Conservation (phyloP, 2,888 invertebrate species). For the Nycteola revayana region DNA sequence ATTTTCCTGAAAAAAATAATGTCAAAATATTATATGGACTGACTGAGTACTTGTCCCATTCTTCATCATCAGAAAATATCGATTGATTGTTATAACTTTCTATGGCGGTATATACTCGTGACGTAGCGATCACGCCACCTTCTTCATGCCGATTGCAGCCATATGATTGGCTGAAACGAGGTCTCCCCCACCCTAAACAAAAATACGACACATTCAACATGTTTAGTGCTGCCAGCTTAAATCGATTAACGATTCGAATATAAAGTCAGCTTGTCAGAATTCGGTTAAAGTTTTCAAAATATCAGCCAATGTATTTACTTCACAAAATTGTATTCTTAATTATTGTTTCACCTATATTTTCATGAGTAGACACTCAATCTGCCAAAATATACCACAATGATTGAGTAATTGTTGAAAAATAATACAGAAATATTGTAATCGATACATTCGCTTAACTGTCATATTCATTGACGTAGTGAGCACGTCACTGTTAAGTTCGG, state of each 20-base stretch:
- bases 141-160: constrained; percentile 51
- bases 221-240: constrained; percentile 46
- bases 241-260: constrained; percentile 21
- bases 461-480: constrained; percentile 10
- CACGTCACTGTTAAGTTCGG: constrained; percentile 44
- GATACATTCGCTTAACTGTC: constrained; percentile 20
- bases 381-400: no score
- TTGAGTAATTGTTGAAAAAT: no score
- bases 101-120: constrained; percentile 47
- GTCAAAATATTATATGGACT: no score
- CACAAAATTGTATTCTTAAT: no score
- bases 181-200: constrained; percentile 51
- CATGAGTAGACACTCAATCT: no score
- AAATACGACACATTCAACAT: constrained; percentile 65
- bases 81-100: constrained; percentile 24
- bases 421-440: constrained; percentile 3
- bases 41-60: not conserved
- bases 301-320: no score
- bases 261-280: no score
- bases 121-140: constrained; percentile 80
- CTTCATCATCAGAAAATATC: constrained; percentile 29
- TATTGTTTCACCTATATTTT: no score
- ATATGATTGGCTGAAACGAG: constrained; percentile 56
- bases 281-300: no score
- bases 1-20: no score